Evolutionary conservation across 1,140 invertebrate genomes (phyloP).

Genomic region (Phymorhynchus buccinoides): DNA sequence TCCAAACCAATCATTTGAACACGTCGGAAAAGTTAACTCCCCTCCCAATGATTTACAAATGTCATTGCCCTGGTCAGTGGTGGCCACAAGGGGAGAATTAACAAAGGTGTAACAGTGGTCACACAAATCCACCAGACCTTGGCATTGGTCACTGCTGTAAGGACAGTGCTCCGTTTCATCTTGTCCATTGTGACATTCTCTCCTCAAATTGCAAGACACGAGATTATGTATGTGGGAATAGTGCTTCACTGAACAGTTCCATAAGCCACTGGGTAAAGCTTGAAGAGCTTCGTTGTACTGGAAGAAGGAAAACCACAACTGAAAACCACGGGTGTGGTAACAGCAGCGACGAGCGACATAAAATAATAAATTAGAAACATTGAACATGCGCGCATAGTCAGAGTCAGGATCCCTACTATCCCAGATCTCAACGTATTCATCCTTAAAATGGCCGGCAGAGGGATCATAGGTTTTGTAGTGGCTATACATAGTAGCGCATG

Average conservation of each 20-base stretch:
- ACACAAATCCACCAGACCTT: not conserved
- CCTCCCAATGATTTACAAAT: not conserved
- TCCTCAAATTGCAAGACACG: slow-evolving; percentile 15
- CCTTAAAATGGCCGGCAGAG: too few species aligned
- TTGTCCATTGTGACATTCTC: slow-evolving; percentile 1
- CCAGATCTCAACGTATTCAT: too few species aligned
- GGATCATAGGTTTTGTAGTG: too few species aligned
- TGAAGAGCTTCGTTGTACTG: not conserved
- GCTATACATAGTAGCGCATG: too few species aligned
- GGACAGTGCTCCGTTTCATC: slow-evolving; percentile 26
- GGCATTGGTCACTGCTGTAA: slow-evolving; percentile 9
- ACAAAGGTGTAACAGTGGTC: not conserved
- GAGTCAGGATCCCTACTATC: not conserved
- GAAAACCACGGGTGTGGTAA: not conserved
- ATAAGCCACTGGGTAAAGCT: not conserved
- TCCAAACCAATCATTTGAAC: not conserved
- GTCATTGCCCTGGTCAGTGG: not conserved
- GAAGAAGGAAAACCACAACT: not conserved
- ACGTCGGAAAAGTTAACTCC: not conserved
- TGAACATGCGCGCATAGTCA: not conserved
- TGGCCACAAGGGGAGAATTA: not conserved
- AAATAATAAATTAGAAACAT: not conserved
- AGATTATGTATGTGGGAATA: not conserved
- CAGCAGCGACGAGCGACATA: not conserved
- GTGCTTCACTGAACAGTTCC: slow-evolving; percentile 9